Percentiles rank a stretch among this genome's conserved stretches.
phyloP scores from a whole-genome alignment of 2,113 vertebrate species.

The Hippopotamus amphibius region DNA sequence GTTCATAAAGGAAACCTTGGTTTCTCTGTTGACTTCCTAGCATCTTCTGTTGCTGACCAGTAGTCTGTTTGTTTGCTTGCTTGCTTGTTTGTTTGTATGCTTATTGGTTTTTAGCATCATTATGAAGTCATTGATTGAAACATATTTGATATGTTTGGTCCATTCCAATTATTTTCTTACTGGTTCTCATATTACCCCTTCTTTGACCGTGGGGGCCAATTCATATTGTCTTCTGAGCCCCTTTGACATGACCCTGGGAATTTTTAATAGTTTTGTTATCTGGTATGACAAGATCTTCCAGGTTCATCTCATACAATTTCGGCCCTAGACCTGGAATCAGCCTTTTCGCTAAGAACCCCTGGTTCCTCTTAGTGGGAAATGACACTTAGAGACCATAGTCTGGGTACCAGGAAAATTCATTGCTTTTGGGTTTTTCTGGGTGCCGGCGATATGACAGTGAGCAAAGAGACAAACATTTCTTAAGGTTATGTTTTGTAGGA shows the following conservation, averaged over 20 bases:
- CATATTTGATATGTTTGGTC: background rate
- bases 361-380: background rate
- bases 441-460: background rate
- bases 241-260: background rate
- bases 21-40: background rate
- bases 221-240: background rate
- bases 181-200: background rate
- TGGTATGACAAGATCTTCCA: background rate
- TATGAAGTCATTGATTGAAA: background rate
- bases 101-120: constrained; percentile 5
- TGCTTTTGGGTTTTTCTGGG: background rate
- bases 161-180: constrained; percentile 19
- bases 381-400: background rate
- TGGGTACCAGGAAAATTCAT: background rate
- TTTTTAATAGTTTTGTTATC: background rate
- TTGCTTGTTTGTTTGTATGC: background rate
- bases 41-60: background rate
- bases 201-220: background rate
- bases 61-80: background rate
- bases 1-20: background rate
- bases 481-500: background rate
- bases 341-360: background rate
- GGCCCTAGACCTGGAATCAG: background rate
- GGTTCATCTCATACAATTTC: background rate
- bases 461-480: background rate